Base-by-base conservation (phyloP, 37 sponge, comb jelly and placozoan genomes). In the Petrosia ficiformis region DNA sequence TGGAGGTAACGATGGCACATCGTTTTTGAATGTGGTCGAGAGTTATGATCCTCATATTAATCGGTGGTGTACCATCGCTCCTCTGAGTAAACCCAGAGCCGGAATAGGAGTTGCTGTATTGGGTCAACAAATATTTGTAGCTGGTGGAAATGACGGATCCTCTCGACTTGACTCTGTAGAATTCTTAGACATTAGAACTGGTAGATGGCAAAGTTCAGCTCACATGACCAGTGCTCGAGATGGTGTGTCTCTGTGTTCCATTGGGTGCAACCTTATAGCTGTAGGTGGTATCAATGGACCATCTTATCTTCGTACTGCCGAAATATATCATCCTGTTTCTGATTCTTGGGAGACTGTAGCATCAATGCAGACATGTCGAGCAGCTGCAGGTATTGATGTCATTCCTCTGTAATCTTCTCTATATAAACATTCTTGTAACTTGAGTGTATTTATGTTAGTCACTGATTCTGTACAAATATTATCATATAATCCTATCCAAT, bases 241-340 rank as follows among this genome's bases (percentile, higher is more conserved):
- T 75, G 96, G 96, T 0, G 96, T 92, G 24, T 95, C 89, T 30
- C 84, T 95, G 2, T 77, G 86, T 40, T 48, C 80, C 21, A 77
- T 95, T 5, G 96, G 96, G 0, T 61, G 71, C 14, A 70, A 79
- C 28, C 65, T 95, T 35, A 52, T 95, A 40, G 96, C 90, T 6
- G 88, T 95, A 10, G 96, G 96, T 3, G 96, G 96, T 11, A 95
- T 95, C 71, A 95, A 95, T 69, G 96, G 96, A 1, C 96, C 96
- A 32, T 88, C 96, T 1, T 95, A 95, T 73, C 90, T 95, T 39
- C 85, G 86, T 16, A 79, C 92, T 3, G 71, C 90, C 2, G 96
- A 95, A 52, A 42, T 85, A 19, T 95, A 91, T 42, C 87, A 95
- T 64, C 87, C 92, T 39, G 73, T 89, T 16, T 85, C 67, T 67